These are phyloP conservation scores for Cacoxenus indagator DNA, from an alignment of 2,888 invertebrate genomes.

Conservation along the genomic window DNA sequence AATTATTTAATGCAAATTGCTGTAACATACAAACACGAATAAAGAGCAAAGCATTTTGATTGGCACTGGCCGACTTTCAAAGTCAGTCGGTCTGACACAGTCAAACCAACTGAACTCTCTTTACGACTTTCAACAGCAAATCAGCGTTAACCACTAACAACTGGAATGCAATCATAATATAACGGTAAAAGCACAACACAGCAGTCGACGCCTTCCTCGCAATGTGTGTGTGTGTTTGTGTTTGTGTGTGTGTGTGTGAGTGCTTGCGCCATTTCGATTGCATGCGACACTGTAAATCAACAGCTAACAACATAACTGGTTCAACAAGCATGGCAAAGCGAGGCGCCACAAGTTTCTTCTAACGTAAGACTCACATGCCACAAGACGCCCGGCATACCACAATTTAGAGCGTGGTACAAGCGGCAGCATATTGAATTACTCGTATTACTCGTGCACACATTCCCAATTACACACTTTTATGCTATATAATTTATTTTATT, in stretches of 20 bases:
- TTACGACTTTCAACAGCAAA: constrained; percentile 1
- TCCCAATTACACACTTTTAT: neutral
- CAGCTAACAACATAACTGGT: constrained; percentile 6
- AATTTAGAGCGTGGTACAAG: neutral
- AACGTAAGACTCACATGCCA: neutral
- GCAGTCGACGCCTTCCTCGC: neutral
- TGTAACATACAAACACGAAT: neutral
- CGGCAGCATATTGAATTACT: neutral
- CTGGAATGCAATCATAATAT: constrained; percentile 13
- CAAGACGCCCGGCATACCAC: too few species aligned
- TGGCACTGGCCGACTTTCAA: neutral
- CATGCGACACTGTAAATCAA: constrained; percentile 7
- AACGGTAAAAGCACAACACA: constrained; percentile 1
- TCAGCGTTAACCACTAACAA: neutral
- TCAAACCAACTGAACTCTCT: neutral
- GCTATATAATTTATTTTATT: neutral
- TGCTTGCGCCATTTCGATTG: constrained; percentile 4
- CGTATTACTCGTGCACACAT: neutral
- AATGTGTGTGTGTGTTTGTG: neutral
- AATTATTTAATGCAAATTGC: neutral
- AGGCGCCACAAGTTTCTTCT: neutral
- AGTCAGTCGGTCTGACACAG: neutral
- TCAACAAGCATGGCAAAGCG: neutral
- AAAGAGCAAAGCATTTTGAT: neutral
- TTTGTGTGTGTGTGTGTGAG: neutral